Percentiles rank a stretch among this genome's conserved stretches.
phyloP scores from a whole-genome alignment of 2,888 invertebrate genomes.

The Agrochola circellaris region DNA sequence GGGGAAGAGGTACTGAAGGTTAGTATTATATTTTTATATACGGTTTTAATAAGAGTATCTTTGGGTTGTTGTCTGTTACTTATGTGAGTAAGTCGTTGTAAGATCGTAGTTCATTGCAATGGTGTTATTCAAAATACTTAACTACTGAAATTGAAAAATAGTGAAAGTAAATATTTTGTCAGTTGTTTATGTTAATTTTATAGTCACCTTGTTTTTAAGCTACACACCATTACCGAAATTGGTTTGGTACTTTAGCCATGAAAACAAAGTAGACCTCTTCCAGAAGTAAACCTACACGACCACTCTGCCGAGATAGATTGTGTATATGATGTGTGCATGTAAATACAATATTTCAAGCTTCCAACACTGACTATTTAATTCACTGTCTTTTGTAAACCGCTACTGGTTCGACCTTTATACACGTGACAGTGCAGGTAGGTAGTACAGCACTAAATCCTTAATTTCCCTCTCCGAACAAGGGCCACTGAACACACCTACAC shows the following conservation, averaged over 20 bases:
- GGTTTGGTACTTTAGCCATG: background rate
- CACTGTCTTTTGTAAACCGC: background rate
- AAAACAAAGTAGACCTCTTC: background rate
- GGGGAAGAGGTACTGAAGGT: background rate
- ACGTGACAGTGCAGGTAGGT: background rate
- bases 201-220: background rate
- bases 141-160: background rate
- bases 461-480: background rate
- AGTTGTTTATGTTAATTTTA: background rate
- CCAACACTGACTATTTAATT: background rate
- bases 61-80: conserved; percentile 4
- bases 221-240: background rate
- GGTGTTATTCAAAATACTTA: background rate
- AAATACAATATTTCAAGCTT: background rate
- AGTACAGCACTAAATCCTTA: background rate
- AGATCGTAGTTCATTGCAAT: background rate
- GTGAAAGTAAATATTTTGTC: background rate
- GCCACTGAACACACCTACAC: background rate
- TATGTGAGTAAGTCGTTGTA: background rate
- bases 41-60: conserved; percentile 17
- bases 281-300: background rate
- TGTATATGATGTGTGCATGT: background rate
- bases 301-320: background rate
- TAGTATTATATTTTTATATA: background rate
- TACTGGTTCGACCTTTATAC: background rate